phyloP scores from a whole-genome alignment of 1,140 invertebrate species.

The Pseudomyrmex sp. region DNA sequence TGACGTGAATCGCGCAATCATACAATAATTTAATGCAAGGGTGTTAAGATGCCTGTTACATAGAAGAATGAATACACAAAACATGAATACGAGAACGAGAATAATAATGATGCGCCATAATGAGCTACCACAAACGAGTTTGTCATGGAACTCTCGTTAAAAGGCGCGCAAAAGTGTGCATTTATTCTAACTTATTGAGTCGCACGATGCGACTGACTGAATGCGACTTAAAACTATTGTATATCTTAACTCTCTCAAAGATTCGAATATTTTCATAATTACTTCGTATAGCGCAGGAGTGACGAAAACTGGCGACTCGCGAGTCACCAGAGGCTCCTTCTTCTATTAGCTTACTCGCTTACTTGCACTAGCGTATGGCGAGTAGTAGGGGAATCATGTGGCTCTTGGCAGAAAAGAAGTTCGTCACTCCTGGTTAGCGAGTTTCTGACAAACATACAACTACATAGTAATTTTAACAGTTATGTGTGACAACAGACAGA shows the following conservation, averaged over 20 bases:
- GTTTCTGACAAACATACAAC: neutral
- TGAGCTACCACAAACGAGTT: constrained; percentile 45
- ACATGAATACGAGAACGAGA: constrained; percentile 1
- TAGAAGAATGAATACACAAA: constrained; percentile 7
- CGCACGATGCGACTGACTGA: constrained; percentile 10
- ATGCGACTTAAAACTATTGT: neutral
- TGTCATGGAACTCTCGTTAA: constrained; percentile 38
- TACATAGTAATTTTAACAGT: neutral
- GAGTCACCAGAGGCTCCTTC: too few relatives aligned
- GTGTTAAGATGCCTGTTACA: constrained; percentile 17
- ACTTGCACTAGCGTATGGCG: too few relatives aligned
- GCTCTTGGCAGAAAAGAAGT: too few relatives aligned
- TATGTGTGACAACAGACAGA: neutral
- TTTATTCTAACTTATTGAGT: constrained; percentile 30
- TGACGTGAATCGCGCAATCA: constrained; percentile 29
- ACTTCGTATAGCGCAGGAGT: neutral
- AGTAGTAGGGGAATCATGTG: too few relatives aligned
- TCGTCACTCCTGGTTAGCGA: neutral
- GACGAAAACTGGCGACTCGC: too few relatives aligned
- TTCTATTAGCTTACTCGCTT: too few relatives aligned
- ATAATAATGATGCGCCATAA: constrained; percentile 9
- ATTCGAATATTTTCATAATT: neutral
- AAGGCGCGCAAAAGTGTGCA: neutral
- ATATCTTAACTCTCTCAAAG: neutral
- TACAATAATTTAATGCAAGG: constrained; percentile 65